phyloP scores from a whole-genome alignment of 2,888 invertebrate species.

The Fragum sueziense region DNA sequence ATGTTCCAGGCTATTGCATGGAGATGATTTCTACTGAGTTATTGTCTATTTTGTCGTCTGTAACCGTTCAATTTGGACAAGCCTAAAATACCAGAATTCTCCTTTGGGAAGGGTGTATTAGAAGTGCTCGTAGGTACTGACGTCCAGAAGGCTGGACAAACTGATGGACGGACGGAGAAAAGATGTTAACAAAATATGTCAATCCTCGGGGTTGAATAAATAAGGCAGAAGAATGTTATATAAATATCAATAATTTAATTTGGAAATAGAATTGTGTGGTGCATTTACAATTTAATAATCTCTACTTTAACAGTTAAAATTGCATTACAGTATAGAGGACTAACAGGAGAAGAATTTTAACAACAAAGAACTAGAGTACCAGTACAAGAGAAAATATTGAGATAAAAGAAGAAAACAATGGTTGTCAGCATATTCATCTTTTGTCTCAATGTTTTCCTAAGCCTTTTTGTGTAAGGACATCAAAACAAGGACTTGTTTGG shows the following conservation, averaged over 20 bases:
- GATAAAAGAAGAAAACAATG: no score
- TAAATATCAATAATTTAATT: slow-evolving; percentile 23
- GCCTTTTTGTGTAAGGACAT: no score
- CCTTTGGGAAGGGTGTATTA: neutral
- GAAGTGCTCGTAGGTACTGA: neutral
- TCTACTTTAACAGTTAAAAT: neutral
- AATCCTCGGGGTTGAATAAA: no score
- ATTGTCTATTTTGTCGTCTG: neutral
- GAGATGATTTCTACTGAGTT: no score
- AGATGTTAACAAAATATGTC: neutral
- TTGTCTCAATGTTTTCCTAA: no score
- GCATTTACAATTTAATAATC: slow-evolving; percentile 8
- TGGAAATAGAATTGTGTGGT: neutral
- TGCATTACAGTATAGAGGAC: no score
- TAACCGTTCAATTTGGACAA: neutral
- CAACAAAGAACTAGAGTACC: no score
- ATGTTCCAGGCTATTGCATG: no score
- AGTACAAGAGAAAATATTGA: no score
- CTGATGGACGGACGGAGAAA: neutral
- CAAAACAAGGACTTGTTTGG: no score
- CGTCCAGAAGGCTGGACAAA: neutral
- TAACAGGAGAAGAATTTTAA: no score
- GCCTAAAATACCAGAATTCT: neutral
- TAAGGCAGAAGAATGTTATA: neutral
- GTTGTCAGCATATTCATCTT: no score